phyloP scores from a whole-genome alignment of 1,140 invertebrate genomes.

The Pseudomyrmex cubaensis region DNA sequence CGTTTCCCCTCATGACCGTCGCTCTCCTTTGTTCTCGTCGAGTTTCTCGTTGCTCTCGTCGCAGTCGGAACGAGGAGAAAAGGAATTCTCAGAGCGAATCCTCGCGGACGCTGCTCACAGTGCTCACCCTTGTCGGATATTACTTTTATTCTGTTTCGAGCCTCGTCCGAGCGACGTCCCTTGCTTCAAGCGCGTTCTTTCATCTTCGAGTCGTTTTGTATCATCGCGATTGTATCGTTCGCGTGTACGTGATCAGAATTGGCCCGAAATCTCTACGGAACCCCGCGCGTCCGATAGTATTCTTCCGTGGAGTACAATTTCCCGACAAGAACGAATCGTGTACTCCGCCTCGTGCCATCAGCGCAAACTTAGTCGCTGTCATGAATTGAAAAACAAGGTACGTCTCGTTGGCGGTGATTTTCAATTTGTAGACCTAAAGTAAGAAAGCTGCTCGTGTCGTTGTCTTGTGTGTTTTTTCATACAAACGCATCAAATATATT shows the following conservation, averaged over 20 bases:
- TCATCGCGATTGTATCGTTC: conserved; percentile 39
- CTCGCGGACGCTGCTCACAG: conserved; percentile 49
- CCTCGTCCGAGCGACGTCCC: conserved; percentile 40
- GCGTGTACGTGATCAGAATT: conserved; percentile 64
- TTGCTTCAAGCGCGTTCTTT: conserved; percentile 65
- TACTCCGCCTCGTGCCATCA: conserved; percentile 42
- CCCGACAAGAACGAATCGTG: conserved; percentile 45
- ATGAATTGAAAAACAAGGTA: conserved; percentile 29
- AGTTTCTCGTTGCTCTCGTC: conserved; percentile 53
- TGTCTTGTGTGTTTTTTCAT: neutral
- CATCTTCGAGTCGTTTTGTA: conserved; percentile 66
- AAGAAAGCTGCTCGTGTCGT: neutral
- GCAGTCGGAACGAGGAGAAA: conserved; percentile 21
- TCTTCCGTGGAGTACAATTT: conserved; percentile 46
- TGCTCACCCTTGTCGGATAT: conserved; percentile 23
- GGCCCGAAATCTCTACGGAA: conserved; percentile 23
- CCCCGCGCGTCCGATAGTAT: conserved; percentile 6
- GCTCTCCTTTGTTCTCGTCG: conserved; percentile 65
- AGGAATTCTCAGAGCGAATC: conserved; percentile 39
- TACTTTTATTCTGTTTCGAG: conserved; percentile 64
- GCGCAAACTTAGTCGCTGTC: conserved; percentile 39
- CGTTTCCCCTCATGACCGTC: conserved; percentile 59
- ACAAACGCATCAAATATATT: neutral
- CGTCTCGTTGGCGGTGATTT: conserved; percentile 1
- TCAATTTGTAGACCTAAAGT: conserved; percentile 20